Base-by-base conservation (phyloP, 2,888 invertebrate species). In the Andrena camellia region DNA sequence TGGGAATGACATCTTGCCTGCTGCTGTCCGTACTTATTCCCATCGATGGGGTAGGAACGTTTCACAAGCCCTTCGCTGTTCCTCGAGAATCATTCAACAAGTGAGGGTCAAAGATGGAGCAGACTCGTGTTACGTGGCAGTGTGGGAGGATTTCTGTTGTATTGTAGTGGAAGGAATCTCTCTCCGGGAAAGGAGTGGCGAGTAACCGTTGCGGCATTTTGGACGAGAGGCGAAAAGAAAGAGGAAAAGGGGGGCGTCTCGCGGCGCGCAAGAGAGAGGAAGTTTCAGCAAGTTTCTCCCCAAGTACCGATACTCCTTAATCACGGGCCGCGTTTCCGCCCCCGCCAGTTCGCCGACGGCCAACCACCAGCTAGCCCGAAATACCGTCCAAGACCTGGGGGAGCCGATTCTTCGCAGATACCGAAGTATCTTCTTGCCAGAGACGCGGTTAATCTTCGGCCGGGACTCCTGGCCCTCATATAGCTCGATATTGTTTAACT, bases 401-500 rank as follows among this genome's bases (percentile, higher is more conserved):
- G 81, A 81, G 85, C 69, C 81, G 88, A 85, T 86, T 83, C 81
- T 85, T 77, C 83, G 69, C 35, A 78, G 88, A 86, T 88, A 88
- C 78, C 79, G 70, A 85, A 85, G 88, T 86, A 88, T 86, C 88
- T 86, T 86, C 88, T 86, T 85, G 88, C 83, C 82, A 82, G 89
- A 82, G 88, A 86, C 78, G 88, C 84, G 89, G 91, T 92, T 93
- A 93, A 93, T 93, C 93, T 93, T 92, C 90, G 91, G 91, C 89
- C 90, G 89, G 80, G 87, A 87, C 85, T 86, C 84, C 84, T 86
- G 85, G 84, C 83, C 79, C 91, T 92, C 90, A 90, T 93, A 92
- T 91, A 92, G 92, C 93, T 93, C 92, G 93, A 93, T 93, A 94
- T 94, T 94, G 94, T 94, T 94, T 93, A 94, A 94, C 92, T 93